Evolutionary conservation across 2,797 vertebrate species (phyloP).

Genomic region (Astyanax mexicanus): DNA sequence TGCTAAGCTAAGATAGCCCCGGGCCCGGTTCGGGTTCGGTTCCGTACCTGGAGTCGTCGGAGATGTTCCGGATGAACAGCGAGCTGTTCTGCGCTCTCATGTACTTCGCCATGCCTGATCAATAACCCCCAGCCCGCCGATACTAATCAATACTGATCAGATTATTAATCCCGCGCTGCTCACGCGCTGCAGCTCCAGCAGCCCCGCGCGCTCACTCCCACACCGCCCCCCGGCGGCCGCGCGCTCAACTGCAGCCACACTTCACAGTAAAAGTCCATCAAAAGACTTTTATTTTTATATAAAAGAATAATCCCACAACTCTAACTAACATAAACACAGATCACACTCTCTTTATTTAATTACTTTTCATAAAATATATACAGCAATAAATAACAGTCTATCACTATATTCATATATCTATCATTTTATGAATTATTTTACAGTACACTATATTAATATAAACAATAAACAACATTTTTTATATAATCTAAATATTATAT

Average conservation of each 20-base stretch:
- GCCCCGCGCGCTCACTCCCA: neutral
- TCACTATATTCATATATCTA: no score
- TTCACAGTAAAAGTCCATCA: neutral
- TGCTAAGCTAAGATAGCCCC: slow-evolving; percentile 59
- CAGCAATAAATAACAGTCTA: no score
- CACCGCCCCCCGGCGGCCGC: neutral
- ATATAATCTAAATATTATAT: no score
- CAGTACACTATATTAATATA: no score
- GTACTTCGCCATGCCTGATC: slow-evolving; percentile 83
- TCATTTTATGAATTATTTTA: no score
- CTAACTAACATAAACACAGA: no score
- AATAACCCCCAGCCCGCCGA: neutral
- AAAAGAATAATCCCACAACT: no score
- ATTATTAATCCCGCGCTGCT: neutral
- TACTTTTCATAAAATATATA: no score
- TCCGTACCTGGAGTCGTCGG: slow-evolving; percentile 90
- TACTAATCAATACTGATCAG: neutral
- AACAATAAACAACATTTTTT: no score
- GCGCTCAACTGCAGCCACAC: neutral
- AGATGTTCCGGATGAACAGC: slow-evolving; percentile 92
- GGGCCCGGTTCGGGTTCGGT: no score
- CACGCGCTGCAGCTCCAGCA: neutral
- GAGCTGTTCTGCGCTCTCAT: slow-evolving; percentile 92
- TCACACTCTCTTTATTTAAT: no score
- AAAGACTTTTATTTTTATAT: no score